These are phyloP conservation scores for Sparidentex hasta DNA, from an alignment of 2,797 vertebrate species.

Conservation along the genomic window DNA sequence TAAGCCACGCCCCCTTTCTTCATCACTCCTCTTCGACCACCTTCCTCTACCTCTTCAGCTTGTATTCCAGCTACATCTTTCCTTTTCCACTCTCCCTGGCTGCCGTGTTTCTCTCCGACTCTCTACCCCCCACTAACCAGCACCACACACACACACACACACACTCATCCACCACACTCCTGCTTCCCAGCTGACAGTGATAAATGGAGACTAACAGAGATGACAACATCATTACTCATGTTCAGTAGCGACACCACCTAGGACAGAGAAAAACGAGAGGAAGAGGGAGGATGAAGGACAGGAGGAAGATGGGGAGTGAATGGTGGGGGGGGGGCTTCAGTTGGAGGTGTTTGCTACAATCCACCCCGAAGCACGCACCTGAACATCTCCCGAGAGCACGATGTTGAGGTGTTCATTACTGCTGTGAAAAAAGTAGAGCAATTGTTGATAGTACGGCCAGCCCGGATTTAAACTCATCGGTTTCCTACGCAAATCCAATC, in stretches of 20 bases:
- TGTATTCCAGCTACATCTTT: constrained; percentile 41
- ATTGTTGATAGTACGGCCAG: constrained; percentile 38
- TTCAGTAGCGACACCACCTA: constrained; percentile 80
- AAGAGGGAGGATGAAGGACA: constrained; percentile 74
- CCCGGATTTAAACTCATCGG: constrained; percentile 17
- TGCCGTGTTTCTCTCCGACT: constrained; percentile 56
- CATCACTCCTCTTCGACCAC: constrained; percentile 28
- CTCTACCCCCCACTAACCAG: constrained; percentile 40
- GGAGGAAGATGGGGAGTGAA: constrained; percentile 60
- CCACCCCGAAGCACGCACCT: constrained; percentile 38
- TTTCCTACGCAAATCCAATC: constrained; percentile 36
- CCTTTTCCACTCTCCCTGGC: constrained; percentile 30
- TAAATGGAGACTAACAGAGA: constrained; percentile 84
- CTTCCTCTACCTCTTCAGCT: constrained; percentile 37
- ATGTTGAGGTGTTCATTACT: constrained; percentile 61
- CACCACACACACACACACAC: constrained; percentile 33
- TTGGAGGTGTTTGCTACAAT: constrained; percentile 52
- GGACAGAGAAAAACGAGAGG: constrained; percentile 73
- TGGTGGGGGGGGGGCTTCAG: constrained; percentile 49
- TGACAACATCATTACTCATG: constrained; percentile 88
- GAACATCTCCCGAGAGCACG: constrained; percentile 45
- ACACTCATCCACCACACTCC: constrained; percentile 47
- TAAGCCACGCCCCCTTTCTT: constrained; percentile 48
- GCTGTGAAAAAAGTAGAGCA: constrained; percentile 57
- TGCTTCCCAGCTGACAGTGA: constrained; percentile 81